Base-by-base conservation (phyloP, 37 sponge, comb jelly and placozoan genomes). In the Hormiphora californensis region DNA sequence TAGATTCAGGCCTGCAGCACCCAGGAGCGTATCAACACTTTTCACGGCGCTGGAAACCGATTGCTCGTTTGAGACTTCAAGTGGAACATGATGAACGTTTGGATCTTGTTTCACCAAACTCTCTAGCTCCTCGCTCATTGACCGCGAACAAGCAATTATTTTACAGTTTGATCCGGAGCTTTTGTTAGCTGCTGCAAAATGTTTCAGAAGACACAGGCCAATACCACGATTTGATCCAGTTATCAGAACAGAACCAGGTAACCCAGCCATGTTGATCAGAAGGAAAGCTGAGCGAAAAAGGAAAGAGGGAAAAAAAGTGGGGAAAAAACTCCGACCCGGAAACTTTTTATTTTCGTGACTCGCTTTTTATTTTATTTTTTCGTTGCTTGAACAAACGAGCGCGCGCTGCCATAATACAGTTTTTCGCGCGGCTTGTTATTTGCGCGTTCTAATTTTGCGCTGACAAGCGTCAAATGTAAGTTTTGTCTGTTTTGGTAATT, bases 11-110 rank as follows among this genome's bases (percentile, higher is more conserved):
- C 81, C 81, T 73, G 19, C 43, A 73, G 46, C 81, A 9, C 23
- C 23, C 44, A 73, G 44, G 9, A 40, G 1, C 25, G 9, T 4
- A 4, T 1, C 1, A 73, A 73, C 35, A 43, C 43, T 73, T 2
- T 11, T 11, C 46, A 21, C 32, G 21, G 81, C 81, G 3, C 23
- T 28, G 21, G 40, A 23, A 3, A 73, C 81, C 3, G 35, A 36
- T 0, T 73, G 11, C 25, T 33, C 27, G 9, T 33, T 73, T 11
- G 46, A 32, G 3, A 73, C 25, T 23, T 73, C 81, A 4, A 73
- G 43, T 23, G 40, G 0, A 39, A 73, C 81, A 73, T 73, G 81
- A 41, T 73, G 81, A 41, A 73, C 23, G 23, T 73, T 73, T 21
- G n/a, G n/a, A n/a, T 39, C 27, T 43, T 73, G 2, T 22, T 4